phyloP scores from a whole-genome alignment of 2,797 vertebrate genomes.

The Psittacula echo region DNA sequence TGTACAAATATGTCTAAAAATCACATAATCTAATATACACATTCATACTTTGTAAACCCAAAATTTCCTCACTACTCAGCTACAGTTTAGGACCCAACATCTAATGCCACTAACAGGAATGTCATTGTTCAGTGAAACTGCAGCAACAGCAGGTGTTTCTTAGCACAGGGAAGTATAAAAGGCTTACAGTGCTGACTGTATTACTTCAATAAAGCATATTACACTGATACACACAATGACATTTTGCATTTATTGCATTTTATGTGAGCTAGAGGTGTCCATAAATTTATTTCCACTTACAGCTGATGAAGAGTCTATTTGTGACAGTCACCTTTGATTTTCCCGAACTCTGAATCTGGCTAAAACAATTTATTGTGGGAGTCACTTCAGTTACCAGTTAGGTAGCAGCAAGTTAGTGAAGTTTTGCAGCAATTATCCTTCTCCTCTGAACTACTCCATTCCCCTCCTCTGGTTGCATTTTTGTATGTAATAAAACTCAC shows the following conservation, averaged over 20 bases:
- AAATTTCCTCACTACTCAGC: not conserved
- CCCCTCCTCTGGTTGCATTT: not conserved
- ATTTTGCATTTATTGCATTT: not conserved
- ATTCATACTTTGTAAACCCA: not conserved
- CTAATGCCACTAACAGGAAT: not conserved
- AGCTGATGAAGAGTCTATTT: not conserved
- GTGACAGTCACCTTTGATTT: slow-evolving; percentile 10
- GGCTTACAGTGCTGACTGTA: not conserved
- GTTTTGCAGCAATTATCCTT: slow-evolving; percentile 1
- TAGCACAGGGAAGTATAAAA: not conserved
- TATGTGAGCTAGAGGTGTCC: not conserved
- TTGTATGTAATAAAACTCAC: slow-evolving; percentile 33
- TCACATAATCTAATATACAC: not conserved
- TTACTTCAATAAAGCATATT: not conserved
- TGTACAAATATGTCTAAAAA: not conserved
- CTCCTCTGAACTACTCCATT: not conserved
- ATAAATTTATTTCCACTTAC: slow-evolving; percentile 9
- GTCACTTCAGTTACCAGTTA: not conserved
- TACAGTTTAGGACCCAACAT: not conserved
- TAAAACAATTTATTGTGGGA: not conserved
- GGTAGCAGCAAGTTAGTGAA: not conserved
- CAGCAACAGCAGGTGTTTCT: not conserved
- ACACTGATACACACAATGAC: not conserved
- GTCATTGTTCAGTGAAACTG: not conserved
- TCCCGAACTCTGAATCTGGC: not conserved